phyloP scores from a whole-genome alignment of 1,140 invertebrate genomes.

The Drosophila kepulauana region DNA sequence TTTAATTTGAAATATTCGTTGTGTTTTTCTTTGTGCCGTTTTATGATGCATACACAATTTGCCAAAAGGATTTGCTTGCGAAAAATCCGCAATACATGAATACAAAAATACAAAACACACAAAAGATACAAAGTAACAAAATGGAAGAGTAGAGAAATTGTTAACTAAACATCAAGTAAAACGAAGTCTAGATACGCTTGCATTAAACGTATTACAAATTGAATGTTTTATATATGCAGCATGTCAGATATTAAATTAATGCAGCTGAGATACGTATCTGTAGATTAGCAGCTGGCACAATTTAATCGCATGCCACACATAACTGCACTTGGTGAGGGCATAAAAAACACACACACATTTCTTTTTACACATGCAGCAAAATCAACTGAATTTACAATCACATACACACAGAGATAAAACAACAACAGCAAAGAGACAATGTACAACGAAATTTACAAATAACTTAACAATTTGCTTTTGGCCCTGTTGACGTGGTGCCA shows the following conservation, averaged over 20 bases:
- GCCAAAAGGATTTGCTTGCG: constrained; percentile 68
- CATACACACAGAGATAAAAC: constrained; percentile 4
- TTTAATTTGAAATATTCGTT: constrained; percentile 66
- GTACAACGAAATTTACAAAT: constrained; percentile 76
- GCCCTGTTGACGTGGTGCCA: constrained; percentile 59
- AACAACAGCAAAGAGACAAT: constrained; percentile 32
- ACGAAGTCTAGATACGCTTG: constrained; percentile 10
- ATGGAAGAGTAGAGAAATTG: constrained; percentile 24
- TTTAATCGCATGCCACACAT: constrained; percentile 17
- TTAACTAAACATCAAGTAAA: not conserved
- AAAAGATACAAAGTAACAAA: constrained; percentile 24
- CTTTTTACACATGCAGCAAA: constrained; percentile 15
- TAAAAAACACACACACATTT: not conserved
- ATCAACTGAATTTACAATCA: constrained; percentile 24
- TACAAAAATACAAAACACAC: constrained; percentile 6
- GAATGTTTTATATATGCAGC: not conserved
- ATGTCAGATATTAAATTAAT: not conserved
- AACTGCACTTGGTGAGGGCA: constrained; percentile 9
- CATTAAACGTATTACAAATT: not conserved
- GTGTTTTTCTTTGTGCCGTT: constrained; percentile 45
- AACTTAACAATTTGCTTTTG: constrained; percentile 80
- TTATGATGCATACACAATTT: constrained; percentile 72
- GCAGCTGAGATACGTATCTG: not conserved
- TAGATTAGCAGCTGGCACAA: not conserved
- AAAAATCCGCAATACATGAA: constrained; percentile 62